Percentiles rank a stretch among this genome's conserved stretches.
phyloP scores from a whole-genome alignment of 2,888 invertebrate species.

The Notodonta ziczac region DNA sequence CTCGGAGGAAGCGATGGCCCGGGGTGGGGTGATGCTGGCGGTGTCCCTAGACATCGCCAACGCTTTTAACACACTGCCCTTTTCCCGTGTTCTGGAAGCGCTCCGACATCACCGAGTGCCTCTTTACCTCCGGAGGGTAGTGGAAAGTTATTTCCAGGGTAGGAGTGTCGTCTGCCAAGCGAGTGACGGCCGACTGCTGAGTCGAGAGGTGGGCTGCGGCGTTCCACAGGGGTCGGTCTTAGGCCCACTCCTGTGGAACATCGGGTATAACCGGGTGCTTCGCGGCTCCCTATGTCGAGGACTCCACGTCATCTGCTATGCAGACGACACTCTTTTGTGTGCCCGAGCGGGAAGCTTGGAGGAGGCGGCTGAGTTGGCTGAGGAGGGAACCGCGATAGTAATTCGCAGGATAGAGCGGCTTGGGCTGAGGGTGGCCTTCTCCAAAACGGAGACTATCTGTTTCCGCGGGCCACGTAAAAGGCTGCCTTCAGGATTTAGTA shows the following conservation, averaged over 20 bases:
- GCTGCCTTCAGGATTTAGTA: too few relatives aligned
- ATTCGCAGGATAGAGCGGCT: not conserved
- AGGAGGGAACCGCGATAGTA: not conserved
- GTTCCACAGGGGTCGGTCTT: constrained; percentile 24
- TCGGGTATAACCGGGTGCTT: too few relatives aligned
- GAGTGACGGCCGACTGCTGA: not conserved
- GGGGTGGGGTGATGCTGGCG: constrained; percentile 25
- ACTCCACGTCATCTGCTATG: constrained; percentile 15
- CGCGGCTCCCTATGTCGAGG: too few relatives aligned
- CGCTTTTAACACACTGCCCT: constrained; percentile 36
- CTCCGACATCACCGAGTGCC: constrained; percentile 29
- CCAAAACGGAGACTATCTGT: not conserved
- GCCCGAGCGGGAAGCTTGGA: not conserved
- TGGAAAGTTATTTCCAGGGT: constrained; percentile 15
- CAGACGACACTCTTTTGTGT: constrained; percentile 29
- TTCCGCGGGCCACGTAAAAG: not conserved
- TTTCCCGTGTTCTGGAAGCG: constrained; percentile 27
- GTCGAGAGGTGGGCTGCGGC: constrained; percentile 15
- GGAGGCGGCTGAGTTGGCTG: not conserved
- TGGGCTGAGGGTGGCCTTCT: not conserved
- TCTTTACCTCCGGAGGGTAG: constrained; percentile 14
- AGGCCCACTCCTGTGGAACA: too few relatives aligned
- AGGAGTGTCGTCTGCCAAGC: constrained; percentile 3
- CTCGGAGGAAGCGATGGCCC: constrained; percentile 12
- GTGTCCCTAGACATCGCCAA: constrained; percentile 34